Evolutionary conservation across 2,797 vertebrate genomes (phyloP).

Genomic region (Furcifer pardalis): DNA sequence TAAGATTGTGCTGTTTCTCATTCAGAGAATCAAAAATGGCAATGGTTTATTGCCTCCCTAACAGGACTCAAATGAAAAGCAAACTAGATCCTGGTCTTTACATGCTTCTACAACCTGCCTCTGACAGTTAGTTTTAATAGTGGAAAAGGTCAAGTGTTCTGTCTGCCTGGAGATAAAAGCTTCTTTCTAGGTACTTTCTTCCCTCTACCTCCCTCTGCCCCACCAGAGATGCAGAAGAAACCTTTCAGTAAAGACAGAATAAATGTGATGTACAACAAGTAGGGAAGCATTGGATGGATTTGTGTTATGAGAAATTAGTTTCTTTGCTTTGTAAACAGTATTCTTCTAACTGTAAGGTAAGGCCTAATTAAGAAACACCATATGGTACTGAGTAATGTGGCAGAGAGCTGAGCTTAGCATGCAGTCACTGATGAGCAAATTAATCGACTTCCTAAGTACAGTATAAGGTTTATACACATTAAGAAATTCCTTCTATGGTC

Average conservation of each 20-base stretch:
- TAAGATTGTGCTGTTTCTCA: not conserved
- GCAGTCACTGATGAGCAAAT: slow-evolving; percentile 4
- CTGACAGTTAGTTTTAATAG: slow-evolving; percentile 28
- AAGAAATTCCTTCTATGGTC: slow-evolving; percentile 31
- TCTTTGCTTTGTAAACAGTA: slow-evolving; percentile 34
- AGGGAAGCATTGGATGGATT: slow-evolving; percentile 24
- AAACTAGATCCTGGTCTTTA: not conserved
- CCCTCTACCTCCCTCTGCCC: not conserved
- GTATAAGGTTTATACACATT: not conserved
- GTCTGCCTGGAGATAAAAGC: slow-evolving; percentile 22
- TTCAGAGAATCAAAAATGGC: not conserved
- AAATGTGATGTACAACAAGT: not conserved
- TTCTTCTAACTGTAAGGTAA: slow-evolving; percentile 43
- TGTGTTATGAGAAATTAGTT: slow-evolving; percentile 8
- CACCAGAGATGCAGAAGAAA: not conserved
- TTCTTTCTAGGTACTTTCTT: not conserved
- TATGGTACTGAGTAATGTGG: slow-evolving; percentile 13
- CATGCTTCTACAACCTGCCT: slow-evolving; percentile 12
- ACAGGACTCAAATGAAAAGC: not conserved
- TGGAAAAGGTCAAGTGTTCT: slow-evolving; percentile 35
- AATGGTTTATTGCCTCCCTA: not conserved
- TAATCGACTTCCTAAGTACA: not conserved
- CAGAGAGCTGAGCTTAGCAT: not conserved
- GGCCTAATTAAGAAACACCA: slow-evolving; percentile 36
- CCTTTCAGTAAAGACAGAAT: slow-evolving; percentile 7